A percentile compares a stretch with the other conserved stretches of the same genome.
phyloP scores from a whole-genome alignment of 2,888 invertebrate genomes.

The Spicauda simplicius region DNA sequence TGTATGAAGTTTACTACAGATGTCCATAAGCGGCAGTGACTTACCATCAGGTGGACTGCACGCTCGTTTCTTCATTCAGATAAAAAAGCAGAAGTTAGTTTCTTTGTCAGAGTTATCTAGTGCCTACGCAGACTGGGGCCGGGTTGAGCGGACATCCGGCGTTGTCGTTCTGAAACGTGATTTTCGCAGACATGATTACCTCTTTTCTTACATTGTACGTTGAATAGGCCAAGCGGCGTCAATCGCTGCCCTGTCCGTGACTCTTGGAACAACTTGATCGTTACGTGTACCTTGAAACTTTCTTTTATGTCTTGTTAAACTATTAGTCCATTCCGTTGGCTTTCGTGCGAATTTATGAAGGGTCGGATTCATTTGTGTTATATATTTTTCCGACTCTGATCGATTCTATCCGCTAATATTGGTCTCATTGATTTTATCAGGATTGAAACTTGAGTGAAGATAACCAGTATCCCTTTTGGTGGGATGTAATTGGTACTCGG shows the following conservation, averaged over 20 bases:
- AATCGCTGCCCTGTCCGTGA: constrained; percentile 66
- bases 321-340: too few species aligned
- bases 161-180: constrained; percentile 76
- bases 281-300: constrained; percentile 7
- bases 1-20: too few species aligned
- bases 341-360: not conserved
- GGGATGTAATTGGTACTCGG: too few species aligned
- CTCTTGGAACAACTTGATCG: constrained; percentile 9
- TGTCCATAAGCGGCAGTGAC: too few species aligned
- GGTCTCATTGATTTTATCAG: too few species aligned
- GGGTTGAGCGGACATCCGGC: constrained; percentile 75
- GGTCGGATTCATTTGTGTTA: not conserved
- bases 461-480: too few species aligned
- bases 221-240: constrained; percentile 67
- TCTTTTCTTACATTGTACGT: constrained; percentile 73
- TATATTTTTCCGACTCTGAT: too few species aligned
- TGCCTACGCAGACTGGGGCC: constrained; percentile 2
- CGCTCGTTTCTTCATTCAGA: too few species aligned
- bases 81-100: constrained; percentile 9
- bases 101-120: constrained; percentile 2
- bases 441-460: too few species aligned
- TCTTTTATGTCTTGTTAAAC: not conserved
- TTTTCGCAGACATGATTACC: constrained; percentile 72
- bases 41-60: too few species aligned
- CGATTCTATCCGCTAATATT: not conserved